Base-by-base conservation (phyloP, 1,140 invertebrate genomes). In the Teleopsis dalmanni region DNA sequence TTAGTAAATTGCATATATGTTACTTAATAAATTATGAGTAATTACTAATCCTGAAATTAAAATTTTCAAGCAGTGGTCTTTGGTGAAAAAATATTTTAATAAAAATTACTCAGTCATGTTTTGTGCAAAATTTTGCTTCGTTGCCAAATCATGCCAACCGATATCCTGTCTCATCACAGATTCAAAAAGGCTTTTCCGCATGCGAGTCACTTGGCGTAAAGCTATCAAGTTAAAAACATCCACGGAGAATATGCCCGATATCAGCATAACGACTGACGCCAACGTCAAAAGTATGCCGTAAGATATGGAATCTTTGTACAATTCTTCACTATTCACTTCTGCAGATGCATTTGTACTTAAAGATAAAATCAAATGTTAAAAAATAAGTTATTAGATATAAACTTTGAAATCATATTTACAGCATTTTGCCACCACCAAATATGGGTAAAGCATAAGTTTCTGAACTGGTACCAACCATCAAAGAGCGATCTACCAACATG, bases 131-230 rank as follows among this genome's bases (percentile, higher is more conserved):
- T 93, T 91, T 59, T 90, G 88, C 21, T 86, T 85, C 37, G 85
- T 83, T 79, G 62, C 62, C 3, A 82, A 82, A 65, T 95, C 92
- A 69, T 91, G 94, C 87, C 91, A 96, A 3, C 82, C 78, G 62
- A 95, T 88, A 58, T 95, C 90, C 66, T 95, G 92, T 29, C 85
- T 78, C 14, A 96, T 72, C 0, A 91, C 81, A 2, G 87, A 77
- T 40, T 79, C 75, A 4, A 92, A 76, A 52, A 88, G 85, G 56
- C 76, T 73, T 55, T 77, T 77, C 27, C 86, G 76, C 33, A 92
- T 79, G 45, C 84, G 73, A 22, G 79, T 78, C 16, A 88, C 82
- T 73, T 91, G 81, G 3, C 65, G 54, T n/a, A 77, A 55, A 1
- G 81, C 80, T 4, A 77, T 66, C 56, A 78, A 75, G 59, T 85